phyloP scores from a whole-genome alignment of 2,797 vertebrate genomes.

The Toxotes lorentzi region DNA sequence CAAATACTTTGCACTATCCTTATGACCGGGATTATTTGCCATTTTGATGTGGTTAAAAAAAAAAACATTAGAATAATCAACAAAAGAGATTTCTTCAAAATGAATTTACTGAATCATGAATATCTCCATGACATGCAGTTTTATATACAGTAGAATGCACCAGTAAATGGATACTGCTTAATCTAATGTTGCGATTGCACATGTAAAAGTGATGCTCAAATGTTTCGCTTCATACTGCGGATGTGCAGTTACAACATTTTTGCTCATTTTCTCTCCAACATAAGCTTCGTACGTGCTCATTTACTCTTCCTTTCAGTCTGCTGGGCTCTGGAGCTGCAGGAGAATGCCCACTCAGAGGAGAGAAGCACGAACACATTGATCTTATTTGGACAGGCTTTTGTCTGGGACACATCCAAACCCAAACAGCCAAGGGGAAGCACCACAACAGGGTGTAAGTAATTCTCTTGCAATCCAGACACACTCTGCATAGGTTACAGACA shows the following conservation, averaged over 20 bases:
- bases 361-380: conserved; percentile 75
- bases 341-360: conserved; percentile 64
- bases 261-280: conserved; percentile 29
- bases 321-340: conserved; percentile 45
- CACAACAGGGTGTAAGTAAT: conserved; percentile 76
- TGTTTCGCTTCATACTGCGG: not conserved
- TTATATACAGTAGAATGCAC: not conserved
- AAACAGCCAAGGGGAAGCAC: conserved; percentile 70
- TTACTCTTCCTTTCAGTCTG: conserved; percentile 40
- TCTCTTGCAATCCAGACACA: conserved; percentile 69
- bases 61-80: too few relatives aligned
- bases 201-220: not conserved
- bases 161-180: not conserved
- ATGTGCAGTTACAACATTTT: conserved; percentile 33
- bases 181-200: not conserved
- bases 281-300: conserved; percentile 23
- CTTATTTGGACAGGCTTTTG: conserved; percentile 78
- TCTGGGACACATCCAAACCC: conserved; percentile 78
- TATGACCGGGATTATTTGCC: conserved; percentile 45
- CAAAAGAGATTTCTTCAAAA: not conserved
- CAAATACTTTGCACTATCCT: conserved; percentile 9
- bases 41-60: conserved; percentile 17
- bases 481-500: conserved; percentile 70
- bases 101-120: conserved; percentile 5
- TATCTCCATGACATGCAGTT: not conserved